A percentile compares a stretch with the other conserved stretches of the same genome.
Evolutionary conservation across 35 echinoderm and acorn worm genomes (phyloP).

Genomic region (Ophiothrix spiculata): DNA sequence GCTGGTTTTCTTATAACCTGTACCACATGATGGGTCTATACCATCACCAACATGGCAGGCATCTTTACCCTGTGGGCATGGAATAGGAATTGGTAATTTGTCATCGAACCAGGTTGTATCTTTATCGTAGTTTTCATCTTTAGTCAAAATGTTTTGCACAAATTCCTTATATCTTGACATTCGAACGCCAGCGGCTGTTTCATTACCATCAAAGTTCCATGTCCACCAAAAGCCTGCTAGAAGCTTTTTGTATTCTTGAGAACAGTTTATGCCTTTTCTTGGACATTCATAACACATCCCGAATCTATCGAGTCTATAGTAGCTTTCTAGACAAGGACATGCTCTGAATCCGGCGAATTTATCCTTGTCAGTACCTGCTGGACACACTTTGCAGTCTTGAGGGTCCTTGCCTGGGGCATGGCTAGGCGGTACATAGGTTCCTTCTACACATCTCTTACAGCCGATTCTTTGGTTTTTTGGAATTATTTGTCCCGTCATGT

Average conservation of each 20-base stretch:
- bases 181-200: neutral
- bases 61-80: neutral
- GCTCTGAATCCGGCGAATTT: no score
- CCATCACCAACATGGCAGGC: neutral
- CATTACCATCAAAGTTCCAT: conserved; percentile 7
- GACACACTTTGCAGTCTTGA: no score
- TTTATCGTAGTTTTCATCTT: neutral
- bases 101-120: neutral
- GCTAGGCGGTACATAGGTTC: no score
- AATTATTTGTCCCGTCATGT: no score
- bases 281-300: no score
- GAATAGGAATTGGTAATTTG: neutral
- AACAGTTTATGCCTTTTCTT: conserved; percentile 42
- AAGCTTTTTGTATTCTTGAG: conserved; percentile 17
- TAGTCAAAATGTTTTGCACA: neutral
- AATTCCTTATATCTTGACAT: conserved; percentile 6
- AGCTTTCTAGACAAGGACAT: no score
- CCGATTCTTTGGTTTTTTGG: no score
- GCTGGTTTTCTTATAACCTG: conserved; percentile 21
- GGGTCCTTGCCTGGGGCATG: no score
- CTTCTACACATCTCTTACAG: no score
- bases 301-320: no score
- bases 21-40: conserved; percentile 2
- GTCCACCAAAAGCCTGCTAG: conserved; percentile 32
- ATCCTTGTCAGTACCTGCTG: no score